These are phyloP conservation scores for Nasonovia ribisnigri DNA, from an alignment of 2,888 invertebrate genomes.

Conservation along the genomic window DNA sequence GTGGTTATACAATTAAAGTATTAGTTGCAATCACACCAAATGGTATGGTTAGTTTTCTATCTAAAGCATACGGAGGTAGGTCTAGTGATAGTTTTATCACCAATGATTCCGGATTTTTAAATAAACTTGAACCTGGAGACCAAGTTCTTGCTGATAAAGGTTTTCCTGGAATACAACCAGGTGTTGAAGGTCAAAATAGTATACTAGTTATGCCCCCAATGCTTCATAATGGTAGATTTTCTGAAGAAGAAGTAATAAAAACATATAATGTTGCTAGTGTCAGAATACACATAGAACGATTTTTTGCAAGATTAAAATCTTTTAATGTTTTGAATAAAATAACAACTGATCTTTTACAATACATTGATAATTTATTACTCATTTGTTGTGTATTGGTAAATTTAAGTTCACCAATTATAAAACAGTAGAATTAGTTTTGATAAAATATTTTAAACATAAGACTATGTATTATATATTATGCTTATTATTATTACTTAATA, in stretches of 20 bases:
- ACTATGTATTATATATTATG: not conserved
- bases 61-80: not conserved
- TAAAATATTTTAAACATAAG: not conserved
- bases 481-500: not conserved
- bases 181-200: not conserved
- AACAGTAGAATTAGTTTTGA: not conserved
- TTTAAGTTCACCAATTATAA: not conserved
- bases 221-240: constrained; percentile 24
- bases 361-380: not conserved
- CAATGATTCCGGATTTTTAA: constrained; percentile 3
- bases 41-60: constrained; percentile 18
- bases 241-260: constrained; percentile 4
- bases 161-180: not conserved
- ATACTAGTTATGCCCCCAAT: not conserved
- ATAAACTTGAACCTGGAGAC: constrained; percentile 29
- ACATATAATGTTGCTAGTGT: constrained; percentile 3
- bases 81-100: constrained; percentile 27
- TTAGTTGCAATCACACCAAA: constrained; percentile 32
- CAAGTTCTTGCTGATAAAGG: constrained; percentile 25
- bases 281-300: too few relatives aligned
- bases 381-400: constrained; percentile 36
- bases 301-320: constrained; percentile 6
- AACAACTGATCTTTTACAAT: constrained; percentile 11
- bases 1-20: too few relatives aligned
- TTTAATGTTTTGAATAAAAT: constrained; percentile 26